Evolutionary conservation across 2,113 vertebrate species (phyloP).

Genomic region (Coracopsis vasa): DNA sequence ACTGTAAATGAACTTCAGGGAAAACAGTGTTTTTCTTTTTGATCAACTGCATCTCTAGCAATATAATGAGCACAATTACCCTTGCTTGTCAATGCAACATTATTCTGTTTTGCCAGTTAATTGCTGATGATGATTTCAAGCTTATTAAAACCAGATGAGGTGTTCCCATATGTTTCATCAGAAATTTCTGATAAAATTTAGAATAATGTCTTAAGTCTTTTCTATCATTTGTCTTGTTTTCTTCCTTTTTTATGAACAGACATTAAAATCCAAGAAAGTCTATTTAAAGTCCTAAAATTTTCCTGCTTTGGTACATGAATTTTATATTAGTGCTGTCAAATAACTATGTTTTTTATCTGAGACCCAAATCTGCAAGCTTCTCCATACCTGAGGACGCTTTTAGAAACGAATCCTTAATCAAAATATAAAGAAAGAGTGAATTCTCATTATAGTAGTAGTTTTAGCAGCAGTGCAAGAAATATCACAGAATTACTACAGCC

Average conservation of each 20-base stretch:
- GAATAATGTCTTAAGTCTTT: neutral
- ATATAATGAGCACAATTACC: conserved; percentile 43
- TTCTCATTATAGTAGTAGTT: neutral
- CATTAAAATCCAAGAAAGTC: neutral
- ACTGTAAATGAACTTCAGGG: conserved; percentile 29
- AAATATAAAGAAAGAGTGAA: neutral
- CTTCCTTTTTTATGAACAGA: neutral
- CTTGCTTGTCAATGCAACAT: neutral
- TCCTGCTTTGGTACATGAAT: neutral
- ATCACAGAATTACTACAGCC: neutral
- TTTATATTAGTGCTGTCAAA: neutral
- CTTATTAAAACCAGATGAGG: conserved; percentile 40
- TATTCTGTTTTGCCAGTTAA: conserved; percentile 20
- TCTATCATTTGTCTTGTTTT: neutral
- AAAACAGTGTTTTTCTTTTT: conserved; percentile 28
- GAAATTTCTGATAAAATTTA: neutral
- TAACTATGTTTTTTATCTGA: neutral
- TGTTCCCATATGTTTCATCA: conserved; percentile 21
- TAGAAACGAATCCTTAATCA: neutral
- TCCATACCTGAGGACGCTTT: neutral
- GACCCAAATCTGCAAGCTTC: neutral
- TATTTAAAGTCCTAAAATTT: neutral
- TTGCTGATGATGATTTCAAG: conserved; percentile 37
- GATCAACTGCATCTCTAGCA: conserved; percentile 37
- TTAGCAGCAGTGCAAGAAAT: neutral